These are phyloP conservation scores for Hermodice carunculata DNA, from an alignment of 2,888 invertebrate genomes.

Conservation along the genomic window DNA sequence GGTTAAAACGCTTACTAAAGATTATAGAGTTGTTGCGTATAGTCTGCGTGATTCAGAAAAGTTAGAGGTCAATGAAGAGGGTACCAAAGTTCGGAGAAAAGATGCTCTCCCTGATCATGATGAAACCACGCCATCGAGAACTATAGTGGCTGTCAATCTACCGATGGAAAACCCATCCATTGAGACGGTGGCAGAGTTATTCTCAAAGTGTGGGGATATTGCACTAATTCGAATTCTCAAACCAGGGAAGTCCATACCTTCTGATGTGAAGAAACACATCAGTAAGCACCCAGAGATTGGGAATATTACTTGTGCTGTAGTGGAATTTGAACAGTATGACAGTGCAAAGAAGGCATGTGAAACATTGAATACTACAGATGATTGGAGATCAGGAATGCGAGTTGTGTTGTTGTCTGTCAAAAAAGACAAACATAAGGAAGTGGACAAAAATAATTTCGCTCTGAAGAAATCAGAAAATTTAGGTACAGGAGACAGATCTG, in stretches of 20 bases:
- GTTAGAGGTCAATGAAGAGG: slow-evolving; percentile 89
- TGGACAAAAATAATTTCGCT: no score
- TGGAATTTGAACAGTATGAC: slow-evolving; percentile 91
- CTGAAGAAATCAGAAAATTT: slow-evolving; percentile 16
- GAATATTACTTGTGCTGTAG: slow-evolving; percentile 85
- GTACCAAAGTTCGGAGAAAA: slow-evolving; percentile 88
- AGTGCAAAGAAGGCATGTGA: slow-evolving; percentile 86
- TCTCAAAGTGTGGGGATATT: slow-evolving; percentile 90
- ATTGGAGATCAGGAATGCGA: slow-evolving; percentile 67
- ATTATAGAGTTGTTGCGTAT: slow-evolving; percentile 92
- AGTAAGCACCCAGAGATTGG: slow-evolving; percentile 91
- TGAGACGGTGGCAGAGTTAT: slow-evolving; percentile 91
- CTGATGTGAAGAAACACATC: slow-evolving; percentile 90
- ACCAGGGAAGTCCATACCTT: slow-evolving; percentile 90
- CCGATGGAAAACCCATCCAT: slow-evolving; percentile 88
- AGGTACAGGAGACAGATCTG: slow-evolving; percentile 14
- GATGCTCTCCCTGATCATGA: slow-evolving; percentile 90
- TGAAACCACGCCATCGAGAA: slow-evolving; percentile 92
- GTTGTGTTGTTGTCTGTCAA: slow-evolving; percentile 62
- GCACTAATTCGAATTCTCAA: slow-evolving; percentile 87
- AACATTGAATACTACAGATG: slow-evolving; percentile 56
- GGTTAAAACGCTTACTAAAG: slow-evolving; percentile 93
- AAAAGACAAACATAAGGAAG: slow-evolving; percentile 29
- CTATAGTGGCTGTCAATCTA: slow-evolving; percentile 88
- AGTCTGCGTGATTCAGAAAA: slow-evolving; percentile 83